phyloP scores from a whole-genome alignment of 2,888 invertebrate genomes.

The Blomia tropicalis region DNA sequence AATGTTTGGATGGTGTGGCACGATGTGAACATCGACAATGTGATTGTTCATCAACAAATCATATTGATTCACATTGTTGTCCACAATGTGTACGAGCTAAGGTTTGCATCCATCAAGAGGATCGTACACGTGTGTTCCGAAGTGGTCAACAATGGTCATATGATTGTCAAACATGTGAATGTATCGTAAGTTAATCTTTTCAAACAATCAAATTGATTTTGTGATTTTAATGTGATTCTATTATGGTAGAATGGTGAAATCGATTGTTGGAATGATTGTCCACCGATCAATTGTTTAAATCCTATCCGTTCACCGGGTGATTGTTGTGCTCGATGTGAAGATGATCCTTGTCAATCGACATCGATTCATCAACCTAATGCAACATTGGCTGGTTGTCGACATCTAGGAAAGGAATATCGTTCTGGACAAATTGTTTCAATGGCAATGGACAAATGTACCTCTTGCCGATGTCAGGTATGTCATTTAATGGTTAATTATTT shows the following conservation, averaged over 20 bases:
- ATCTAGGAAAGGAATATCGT: slow-evolving; percentile 45
- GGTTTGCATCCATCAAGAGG: slow-evolving; percentile 58
- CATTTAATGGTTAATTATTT: too few species aligned
- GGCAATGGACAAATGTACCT: slow-evolving; percentile 50
- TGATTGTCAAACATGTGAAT: slow-evolving; percentile 81
- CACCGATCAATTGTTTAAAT: slow-evolving; percentile 48
- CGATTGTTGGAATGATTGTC: slow-evolving; percentile 77
- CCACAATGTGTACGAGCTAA: slow-evolving; percentile 58
- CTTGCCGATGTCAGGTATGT: slow-evolving; percentile 54
- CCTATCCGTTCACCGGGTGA: slow-evolving; percentile 49
- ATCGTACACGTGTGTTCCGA: slow-evolving; percentile 54
- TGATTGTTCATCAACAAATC: slow-evolving; percentile 43
- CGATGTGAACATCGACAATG: slow-evolving; percentile 52
- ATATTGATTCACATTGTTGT: slow-evolving; percentile 47
- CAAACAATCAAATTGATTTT: background rate
- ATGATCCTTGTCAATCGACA: slow-evolving; percentile 40
- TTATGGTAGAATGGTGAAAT: slow-evolving; percentile 55
- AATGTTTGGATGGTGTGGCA: slow-evolving; percentile 37
- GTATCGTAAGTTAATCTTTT: slow-evolving; percentile 47
- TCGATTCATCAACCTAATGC: background rate
- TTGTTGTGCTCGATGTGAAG: slow-evolving; percentile 55
- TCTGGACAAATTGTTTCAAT: slow-evolving; percentile 46
- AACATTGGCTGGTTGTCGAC: slow-evolving; percentile 42
- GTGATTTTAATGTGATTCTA: background rate
- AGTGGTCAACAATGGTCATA: slow-evolving; percentile 76